These are phyloP conservation scores for Sigmodon hispidus DNA, from an alignment of 2,113 vertebrate genomes.

Conservation along the genomic window DNA sequence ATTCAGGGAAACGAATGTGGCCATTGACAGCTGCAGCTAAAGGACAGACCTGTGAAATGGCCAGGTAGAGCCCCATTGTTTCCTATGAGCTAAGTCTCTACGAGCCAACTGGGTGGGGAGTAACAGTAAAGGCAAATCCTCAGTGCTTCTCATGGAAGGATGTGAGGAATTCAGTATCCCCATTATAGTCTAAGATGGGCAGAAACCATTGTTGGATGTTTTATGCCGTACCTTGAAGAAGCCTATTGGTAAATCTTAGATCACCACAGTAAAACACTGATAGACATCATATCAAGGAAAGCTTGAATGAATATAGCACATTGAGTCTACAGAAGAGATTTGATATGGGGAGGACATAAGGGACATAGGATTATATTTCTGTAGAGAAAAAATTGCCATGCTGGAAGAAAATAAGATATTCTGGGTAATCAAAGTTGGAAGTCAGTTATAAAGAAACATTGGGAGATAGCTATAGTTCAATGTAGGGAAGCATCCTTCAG, in stretches of 20 bases:
- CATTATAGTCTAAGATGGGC: background rate
- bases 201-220: slow-evolving; percentile 1
- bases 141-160: background rate
- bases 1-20: background rate
- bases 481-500: background rate
- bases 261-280: background rate
- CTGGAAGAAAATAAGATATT: background rate
- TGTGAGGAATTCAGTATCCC: background rate
- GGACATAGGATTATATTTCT: background rate
- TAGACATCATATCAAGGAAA: background rate
- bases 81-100: background rate
- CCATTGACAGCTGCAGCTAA: background rate
- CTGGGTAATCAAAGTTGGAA: background rate
- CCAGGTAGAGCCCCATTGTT: background rate
- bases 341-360: background rate
- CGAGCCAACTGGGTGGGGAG: background rate
- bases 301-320: background rate
- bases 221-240: background rate
- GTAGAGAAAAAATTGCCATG: background rate
- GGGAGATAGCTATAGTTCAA: background rate
- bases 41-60: background rate
- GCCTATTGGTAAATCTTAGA: background rate
- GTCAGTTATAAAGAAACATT: background rate
- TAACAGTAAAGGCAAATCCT: background rate
- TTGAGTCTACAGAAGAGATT: background rate